Evolutionary conservation across 35 echinoderm and acorn worm species (phyloP), one percentile per base, ranked within the genome.

Genomic region (Ophioderma brevispina): DNA sequence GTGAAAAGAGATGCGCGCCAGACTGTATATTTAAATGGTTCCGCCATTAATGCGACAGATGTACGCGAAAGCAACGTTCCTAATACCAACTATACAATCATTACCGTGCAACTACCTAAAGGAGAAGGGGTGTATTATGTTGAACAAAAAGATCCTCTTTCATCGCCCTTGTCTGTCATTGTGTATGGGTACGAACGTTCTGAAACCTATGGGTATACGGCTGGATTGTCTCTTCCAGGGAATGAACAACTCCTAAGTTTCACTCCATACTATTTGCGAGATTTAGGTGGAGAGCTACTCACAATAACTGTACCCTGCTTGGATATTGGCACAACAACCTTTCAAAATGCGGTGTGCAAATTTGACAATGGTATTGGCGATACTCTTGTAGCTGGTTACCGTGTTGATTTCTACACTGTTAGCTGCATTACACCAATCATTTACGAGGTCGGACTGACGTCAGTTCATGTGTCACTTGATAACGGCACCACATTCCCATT

Each of bases 91-190:
- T 94, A 94, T 84, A 64, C 75, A 36, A 49, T 89, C 34, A 33
- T 89, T 28, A 94, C 92, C 31, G 39, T 90, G 37, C 70, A 89
- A 40, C 76, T 94, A 33, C 80, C 92, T 32, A 84, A 81, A 80
- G 92, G 92, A 5, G 92, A 94, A 86, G 92, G 92, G 0, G 80
- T 89, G 0, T 90, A 94, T 42, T 94, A 76, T 75, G 86, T 94
- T 14, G 82, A 94, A 36, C 92, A 94, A 80, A 84, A 35, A 23
- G 78, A 80, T 89, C 31, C 39, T 25, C n/a, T 21, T 31, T 35
- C 87, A 56, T 90, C 87, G 1, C 75, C 92, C 0, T 63, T 94
- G 35, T 85, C 82, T 30, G 88, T 94, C 37, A 94, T 90, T 41
- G 92, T 90, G 3, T 94, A 94, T 82, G 92, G 92, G 6, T 86